These are phyloP conservation scores for Tyria jacobaeae DNA, from an alignment of 2,888 invertebrate genomes.

Conservation along the genomic window DNA sequence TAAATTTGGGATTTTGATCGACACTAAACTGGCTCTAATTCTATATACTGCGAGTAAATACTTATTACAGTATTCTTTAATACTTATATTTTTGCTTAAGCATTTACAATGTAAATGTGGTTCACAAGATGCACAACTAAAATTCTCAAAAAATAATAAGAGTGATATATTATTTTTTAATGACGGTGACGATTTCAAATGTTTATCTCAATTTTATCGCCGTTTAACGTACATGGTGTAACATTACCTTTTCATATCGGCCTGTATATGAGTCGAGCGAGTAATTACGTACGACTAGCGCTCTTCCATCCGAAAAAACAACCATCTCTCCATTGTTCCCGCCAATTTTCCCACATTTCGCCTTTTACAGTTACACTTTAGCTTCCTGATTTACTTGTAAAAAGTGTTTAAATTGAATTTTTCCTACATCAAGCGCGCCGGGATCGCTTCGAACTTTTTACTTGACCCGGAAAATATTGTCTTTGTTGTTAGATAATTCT, in stretches of 20 bases:
- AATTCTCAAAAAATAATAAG: too few species aligned
- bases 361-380: conserved; percentile 79
- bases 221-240: conserved; percentile 42
- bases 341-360: conserved; percentile 83
- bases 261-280: conserved; percentile 70
- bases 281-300: conserved; percentile 82
- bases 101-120: too few species aligned
- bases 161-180: too few species aligned
- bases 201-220: conserved; percentile 21
- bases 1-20: not conserved
- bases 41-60: too few species aligned
- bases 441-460: conserved; percentile 60
- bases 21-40: not conserved
- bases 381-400: conserved; percentile 80
- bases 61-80: too few species aligned
- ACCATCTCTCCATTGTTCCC: conserved; percentile 80
- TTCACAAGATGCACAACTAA: too few species aligned
- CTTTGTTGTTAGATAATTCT: conserved; percentile 64
- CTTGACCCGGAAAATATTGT: conserved; percentile 62
- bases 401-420: conserved; percentile 82
- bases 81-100: too few species aligned
- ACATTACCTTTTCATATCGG: conserved; percentile 60
- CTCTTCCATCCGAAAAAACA: conserved; percentile 83
- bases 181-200: not conserved
- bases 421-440: conserved; percentile 64